Percentiles rank a stretch among this genome's conserved stretches.
Evolutionary conservation across 2,113 vertebrate genomes (phyloP).

Genomic region (Silurus glanis): DNA sequence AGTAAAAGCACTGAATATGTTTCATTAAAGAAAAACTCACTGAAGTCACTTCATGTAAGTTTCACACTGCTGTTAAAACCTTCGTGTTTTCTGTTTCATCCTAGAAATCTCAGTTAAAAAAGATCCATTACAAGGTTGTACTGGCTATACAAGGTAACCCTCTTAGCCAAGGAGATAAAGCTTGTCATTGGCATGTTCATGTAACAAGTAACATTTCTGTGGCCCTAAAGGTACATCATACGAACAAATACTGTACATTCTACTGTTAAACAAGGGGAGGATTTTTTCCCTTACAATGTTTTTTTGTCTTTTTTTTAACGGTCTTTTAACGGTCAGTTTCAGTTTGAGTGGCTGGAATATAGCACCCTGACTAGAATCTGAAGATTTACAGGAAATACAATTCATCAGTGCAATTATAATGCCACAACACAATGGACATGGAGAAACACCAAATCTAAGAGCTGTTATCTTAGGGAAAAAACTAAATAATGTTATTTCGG

Average conservation of each 20-base stretch:
- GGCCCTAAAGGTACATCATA: neutral
- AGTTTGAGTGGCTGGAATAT: neutral
- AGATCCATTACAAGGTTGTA: neutral
- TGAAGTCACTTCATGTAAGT: neutral
- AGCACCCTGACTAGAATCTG: neutral
- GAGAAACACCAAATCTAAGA: neutral
- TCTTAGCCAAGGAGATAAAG: neutral
- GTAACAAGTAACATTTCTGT: neutral
- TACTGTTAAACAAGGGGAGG: neutral
- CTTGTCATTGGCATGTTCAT: neutral
- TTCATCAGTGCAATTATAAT: neutral
- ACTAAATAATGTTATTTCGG: neutral
- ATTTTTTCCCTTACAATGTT: neutral
- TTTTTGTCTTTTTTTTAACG: neutral
- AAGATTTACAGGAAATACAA: neutral
- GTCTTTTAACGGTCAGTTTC: neutral
- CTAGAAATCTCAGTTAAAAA: neutral
- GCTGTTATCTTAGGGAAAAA: neutral
- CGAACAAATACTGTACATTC: neutral
- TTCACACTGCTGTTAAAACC: neutral
- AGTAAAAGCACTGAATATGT: conserved; percentile 3
- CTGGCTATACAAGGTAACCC: neutral
- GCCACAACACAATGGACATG: neutral
- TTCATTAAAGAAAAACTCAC: neutral
- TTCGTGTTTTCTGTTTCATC: neutral